These are phyloP conservation scores for Callithrix jacchus DNA, from an alignment of 2,113 vertebrate genomes.

Conservation along the genomic window DNA sequence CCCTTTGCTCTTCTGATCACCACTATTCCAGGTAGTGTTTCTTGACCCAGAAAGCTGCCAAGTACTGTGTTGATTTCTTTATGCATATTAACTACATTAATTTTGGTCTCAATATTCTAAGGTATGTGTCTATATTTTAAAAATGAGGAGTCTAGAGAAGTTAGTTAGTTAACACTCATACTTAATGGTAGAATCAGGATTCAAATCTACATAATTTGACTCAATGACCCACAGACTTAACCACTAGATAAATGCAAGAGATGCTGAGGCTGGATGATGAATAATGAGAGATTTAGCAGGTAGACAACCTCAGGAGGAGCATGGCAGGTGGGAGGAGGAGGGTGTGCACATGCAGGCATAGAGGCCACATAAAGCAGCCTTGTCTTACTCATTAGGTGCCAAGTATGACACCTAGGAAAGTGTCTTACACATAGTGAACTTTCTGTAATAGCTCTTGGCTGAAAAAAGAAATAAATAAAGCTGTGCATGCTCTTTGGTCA, in stretches of 20 bases:
- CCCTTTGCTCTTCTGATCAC: neutral
- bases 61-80: neutral
- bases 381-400: neutral
- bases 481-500: neutral
- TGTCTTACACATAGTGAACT: neutral
- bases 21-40: neutral
- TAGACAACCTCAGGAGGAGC: neutral
- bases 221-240: neutral
- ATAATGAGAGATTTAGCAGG: neutral
- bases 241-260: neutral
- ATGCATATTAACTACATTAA: neutral
- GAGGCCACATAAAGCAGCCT: neutral
- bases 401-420: neutral
- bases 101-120: neutral
- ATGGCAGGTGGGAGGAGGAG: neutral
- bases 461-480: neutral
- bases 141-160: neutral
- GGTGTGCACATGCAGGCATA: accelerated
- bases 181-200: neutral
- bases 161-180: neutral
- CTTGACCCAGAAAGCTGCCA: neutral
- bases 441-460: neutral
- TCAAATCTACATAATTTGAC: neutral
- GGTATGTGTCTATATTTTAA: neutral
- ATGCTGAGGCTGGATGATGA: neutral